phyloP scores from a whole-genome alignment of 30 jellyfish, hydroid and myxozoan genomes.

The Aurelia sp. region DNA sequence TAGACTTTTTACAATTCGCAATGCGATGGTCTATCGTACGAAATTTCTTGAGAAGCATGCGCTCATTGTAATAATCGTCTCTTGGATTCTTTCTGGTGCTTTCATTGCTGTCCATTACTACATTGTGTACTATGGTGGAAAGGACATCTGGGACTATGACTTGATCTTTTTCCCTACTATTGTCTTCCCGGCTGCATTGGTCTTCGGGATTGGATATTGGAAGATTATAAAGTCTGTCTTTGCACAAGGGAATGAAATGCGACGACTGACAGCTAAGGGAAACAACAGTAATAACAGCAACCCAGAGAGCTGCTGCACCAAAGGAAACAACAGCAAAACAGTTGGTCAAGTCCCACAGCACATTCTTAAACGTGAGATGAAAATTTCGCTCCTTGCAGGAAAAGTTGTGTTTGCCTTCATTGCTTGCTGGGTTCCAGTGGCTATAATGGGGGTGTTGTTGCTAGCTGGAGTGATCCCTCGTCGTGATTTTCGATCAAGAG shows the following conservation, averaged over 20 bases:
- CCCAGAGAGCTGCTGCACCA: too few species aligned
- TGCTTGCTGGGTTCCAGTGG: slow-evolving; percentile 73
- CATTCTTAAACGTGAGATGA: slow-evolving; percentile 30
- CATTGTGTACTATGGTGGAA: neutral
- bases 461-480: too few species aligned
- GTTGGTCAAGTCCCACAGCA: neutral
- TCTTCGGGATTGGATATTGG: slow-evolving; percentile 1
- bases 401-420: slow-evolving; percentile 41
- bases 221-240: neutral
- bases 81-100: slow-evolving; percentile 29
- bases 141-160: slow-evolving; percentile 8
- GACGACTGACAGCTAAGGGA: neutral
- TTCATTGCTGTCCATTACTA: slow-evolving; percentile 5
- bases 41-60: slow-evolving; percentile 4
- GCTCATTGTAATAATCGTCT: neutral
- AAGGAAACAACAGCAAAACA: neutral
- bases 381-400: slow-evolving; percentile 46
- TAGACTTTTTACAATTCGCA: slow-evolving; percentile 24
- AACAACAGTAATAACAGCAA: too few species aligned
- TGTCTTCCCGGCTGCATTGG: slow-evolving; percentile 13
- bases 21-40: slow-evolving; percentile 40
- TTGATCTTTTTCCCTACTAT: slow-evolving; percentile 14
- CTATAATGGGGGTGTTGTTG: neutral
- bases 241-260: slow-evolving; percentile 1
- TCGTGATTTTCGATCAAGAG: too few species aligned